Base-by-base conservation (phyloP, 2,888 invertebrate genomes). In the Orgyia antiqua region DNA sequence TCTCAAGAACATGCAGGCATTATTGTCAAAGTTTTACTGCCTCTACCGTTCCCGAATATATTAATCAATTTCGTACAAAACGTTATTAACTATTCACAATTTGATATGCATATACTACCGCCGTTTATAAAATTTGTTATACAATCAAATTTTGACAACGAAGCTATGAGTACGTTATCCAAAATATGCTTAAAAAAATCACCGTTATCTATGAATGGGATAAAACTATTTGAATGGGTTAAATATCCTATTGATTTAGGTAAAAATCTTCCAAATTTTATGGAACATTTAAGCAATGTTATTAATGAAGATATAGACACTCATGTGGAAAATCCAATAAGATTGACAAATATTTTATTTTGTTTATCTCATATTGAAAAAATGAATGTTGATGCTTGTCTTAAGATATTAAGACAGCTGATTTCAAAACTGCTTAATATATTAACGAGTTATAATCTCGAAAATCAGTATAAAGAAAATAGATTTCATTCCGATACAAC, bases 81-180 rank as follows among this genome's bases (percentile, higher is more conserved):
- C 65, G 88, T 94, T 2, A 83, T 89, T 19, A 68, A 87, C 17
- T 92, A 91, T 58, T 86, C 91, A 0, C 90, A 91, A 29, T 94
- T 94, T 67, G 94, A 94, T 59, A 86, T 91, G 44, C 82, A 93
- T 17, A 88, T 94, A 39, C 71, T 94, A 29, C 93, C 94, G 0
- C 84, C 88, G 9, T 89, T 93, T 37, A 53, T 94, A 13, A 88
- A 88, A 30, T 88, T 88, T 53, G 89, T 90, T 18, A 55, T 83
- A 10, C 87, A 89, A 28, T 73, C 76, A 0, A 68, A 84, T 33
- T 88, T 91, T 32, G 88, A 90, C 44, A 59, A 64, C 18, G 72
- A 88, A 19, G 86, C 88, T 2, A 77, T 94, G 51, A 71, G 87
- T 25, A 79, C 93, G 13, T 65, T 94, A 9, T 87, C 91, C 0